phyloP scores from a whole-genome alignment of 2,113 vertebrate species.

The Tenrec ecaudatus region DNA sequence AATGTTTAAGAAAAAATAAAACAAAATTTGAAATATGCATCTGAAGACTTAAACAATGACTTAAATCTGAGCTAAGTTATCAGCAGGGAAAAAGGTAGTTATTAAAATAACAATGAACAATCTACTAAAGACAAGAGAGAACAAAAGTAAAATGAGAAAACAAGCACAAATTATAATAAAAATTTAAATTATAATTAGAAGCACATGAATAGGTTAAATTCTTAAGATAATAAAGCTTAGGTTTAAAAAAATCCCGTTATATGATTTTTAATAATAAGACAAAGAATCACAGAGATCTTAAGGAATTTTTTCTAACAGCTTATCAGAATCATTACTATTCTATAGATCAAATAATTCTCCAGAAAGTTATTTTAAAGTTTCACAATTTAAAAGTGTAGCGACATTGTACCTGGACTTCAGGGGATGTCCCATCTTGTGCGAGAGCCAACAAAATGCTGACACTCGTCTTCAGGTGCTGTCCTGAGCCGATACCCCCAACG shows the following conservation, averaged over 20 bases:
- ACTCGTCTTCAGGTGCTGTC: constrained; percentile 98
- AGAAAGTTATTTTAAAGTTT: constrained; percentile 26
- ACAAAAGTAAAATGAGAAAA: background rate
- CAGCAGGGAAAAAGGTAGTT: background rate
- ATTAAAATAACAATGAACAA: background rate
- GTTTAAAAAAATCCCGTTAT: constrained; percentile 53
- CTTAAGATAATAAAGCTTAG: constrained; percentile 17
- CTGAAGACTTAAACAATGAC: constrained; percentile 6
- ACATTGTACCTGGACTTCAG: constrained; percentile 95
- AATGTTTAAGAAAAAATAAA: constrained; percentile 32
- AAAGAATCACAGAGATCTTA: constrained; percentile 23
- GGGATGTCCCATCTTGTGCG: constrained; percentile 97
- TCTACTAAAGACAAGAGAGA: background rate
- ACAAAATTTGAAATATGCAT: background rate
- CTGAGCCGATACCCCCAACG: constrained; percentile 98
- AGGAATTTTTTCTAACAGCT: constrained; percentile 26
- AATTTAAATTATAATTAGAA: background rate
- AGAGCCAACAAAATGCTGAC: constrained; percentile 98
- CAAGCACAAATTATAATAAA: background rate
- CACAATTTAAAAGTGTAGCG: background rate
- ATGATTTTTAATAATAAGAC: background rate
- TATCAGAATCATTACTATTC: constrained; percentile 7
- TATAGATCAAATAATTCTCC: background rate
- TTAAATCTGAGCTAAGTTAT: background rate
- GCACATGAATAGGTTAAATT: background rate